Evolutionary conservation across 2,888 invertebrate species (phyloP), one percentile per base, ranked within the genome.

Genomic region (Dione vanillae): DNA sequence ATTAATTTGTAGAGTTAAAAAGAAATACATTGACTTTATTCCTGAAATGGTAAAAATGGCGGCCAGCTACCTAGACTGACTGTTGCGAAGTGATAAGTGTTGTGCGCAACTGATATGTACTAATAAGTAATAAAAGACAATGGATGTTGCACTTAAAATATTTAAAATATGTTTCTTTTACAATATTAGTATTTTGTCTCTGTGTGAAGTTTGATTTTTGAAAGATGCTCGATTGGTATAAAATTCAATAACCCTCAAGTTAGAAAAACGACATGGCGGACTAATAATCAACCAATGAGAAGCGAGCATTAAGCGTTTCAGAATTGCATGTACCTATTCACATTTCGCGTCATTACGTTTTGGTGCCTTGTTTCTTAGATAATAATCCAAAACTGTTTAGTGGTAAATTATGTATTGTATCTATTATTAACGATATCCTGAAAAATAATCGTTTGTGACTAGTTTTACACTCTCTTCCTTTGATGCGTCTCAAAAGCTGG

Each of bases 301-400:
- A 92, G 89, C 91, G 91, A 94, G 94, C 94, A 95, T 94, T 93
- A 93, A 93, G 93, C 93, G 92, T 94, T 94, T 93, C 94, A 94
- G 94, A 94, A 94, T 94, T 94, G 94, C 94, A 94, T 91, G 85
- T 93, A 94, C 95, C 94, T 94, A 95, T 95, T 95, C 94, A 94
- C 94, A 94, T 94, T 94, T 95, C 95, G 96, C 95, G 95, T 95
- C 95, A 95, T 94, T 94, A 93, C 88, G 89, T 89, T 94, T 95
- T 93, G 92, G 94, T 94, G 94, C 94, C 93, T 95, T 94, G 93
- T 94, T 94, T 87, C 90, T 89, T 82, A 82, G 79, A 81, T 85
- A 83, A 86, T 87, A 87, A 82, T 85, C 81, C 78, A 78, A 88
- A 89, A 90, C 86, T 84, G 75, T 78, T 82, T 85, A 83, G 83